Base-by-base conservation (phyloP, 2,797 vertebrate genomes). In the Chromobotia macracanthus region DNA sequence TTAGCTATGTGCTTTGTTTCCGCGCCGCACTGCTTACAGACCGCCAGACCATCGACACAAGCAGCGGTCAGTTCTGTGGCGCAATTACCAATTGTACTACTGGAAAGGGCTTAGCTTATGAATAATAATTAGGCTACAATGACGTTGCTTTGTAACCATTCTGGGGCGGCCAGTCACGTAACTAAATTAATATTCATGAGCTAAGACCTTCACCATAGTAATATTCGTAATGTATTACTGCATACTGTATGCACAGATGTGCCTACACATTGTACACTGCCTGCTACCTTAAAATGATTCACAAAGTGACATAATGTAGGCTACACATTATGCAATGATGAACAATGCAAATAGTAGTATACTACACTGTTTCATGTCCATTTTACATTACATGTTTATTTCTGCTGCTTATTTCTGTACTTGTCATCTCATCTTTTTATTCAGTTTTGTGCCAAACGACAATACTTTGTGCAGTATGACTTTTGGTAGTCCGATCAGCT, bases 81-180 rank as follows among this genome's bases (percentile, higher is more conserved):
- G 31, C n/a, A 61, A 61, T 61, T 16, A 31, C 13, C 13, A 31
- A 38, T 16, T 19, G 25, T 35, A 71, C 66, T 19, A 23, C 25
- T 12, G 53, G 55, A 48, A 71, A 53, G 56, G 67, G 56, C 58
- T 50, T 21, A 60, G 55, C 67, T 78, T 25, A 71, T 71, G 67
- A 64, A 78, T 71, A 78, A 63, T 63, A 63, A 71, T 28, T 28
- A 70, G 56, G 46, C 31, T 25, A 25, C 11, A 21, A 46, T 41
- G 46, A 71, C 56, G 67, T 71, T 71, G 67, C 67, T 71, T 64
- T 58, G 75, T 63, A 70, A 78, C 76, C 41, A 28, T 31, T 63
- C 28, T 8, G 19, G 5, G 61, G 76, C 31, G 46, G 71, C 76
- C 76, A 53, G 53, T 69, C 56, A 51, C 76, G 53, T 56, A 58